Percentiles rank a stretch among this genome's conserved stretches.
phyloP scores from a whole-genome alignment of 2,888 invertebrate genomes.

The Caenorhabditis becei region DNA sequence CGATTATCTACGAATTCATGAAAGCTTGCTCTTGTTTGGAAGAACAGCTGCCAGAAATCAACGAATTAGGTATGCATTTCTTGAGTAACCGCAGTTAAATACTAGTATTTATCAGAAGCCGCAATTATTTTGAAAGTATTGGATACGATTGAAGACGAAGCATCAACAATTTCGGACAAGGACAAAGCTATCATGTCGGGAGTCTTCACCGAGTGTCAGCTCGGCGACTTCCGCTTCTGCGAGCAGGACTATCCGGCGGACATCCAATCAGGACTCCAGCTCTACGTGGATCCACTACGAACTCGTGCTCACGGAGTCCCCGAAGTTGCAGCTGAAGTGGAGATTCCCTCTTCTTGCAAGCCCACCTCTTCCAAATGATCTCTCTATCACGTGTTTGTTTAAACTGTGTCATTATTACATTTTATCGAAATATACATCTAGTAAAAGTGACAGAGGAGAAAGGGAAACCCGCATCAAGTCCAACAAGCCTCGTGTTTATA shows the following conservation, averaged over 20 bases:
- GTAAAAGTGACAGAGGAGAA: slow-evolving; percentile 10
- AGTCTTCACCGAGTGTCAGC: slow-evolving; percentile 37
- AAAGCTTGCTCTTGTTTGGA: slow-evolving; percentile 16
- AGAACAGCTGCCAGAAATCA: slow-evolving; percentile 46
- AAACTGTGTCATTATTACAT: slow-evolving; percentile 28
- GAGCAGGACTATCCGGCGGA: slow-evolving; percentile 57
- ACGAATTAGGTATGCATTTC: slow-evolving; percentile 48
- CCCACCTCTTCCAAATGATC: slow-evolving; percentile 20
- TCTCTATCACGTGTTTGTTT: slow-evolving; percentile 5
- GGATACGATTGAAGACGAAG: slow-evolving; percentile 63
- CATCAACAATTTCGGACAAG: slow-evolving; percentile 28
- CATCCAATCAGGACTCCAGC: slow-evolving; percentile 12
- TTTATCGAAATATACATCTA: slow-evolving; percentile 33
- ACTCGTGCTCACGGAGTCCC: slow-evolving; percentile 57
- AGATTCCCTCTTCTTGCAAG: not conserved
- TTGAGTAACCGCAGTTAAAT: not conserved
- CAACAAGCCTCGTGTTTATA: slow-evolving; percentile 25
- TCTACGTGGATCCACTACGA: slow-evolving; percentile 59
- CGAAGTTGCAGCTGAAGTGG: slow-evolving; percentile 30
- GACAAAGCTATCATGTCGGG: slow-evolving; percentile 48
- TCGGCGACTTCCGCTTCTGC: slow-evolving; percentile 27
- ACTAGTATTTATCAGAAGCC: slow-evolving; percentile 51
- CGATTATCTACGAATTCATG: slow-evolving; percentile 46
- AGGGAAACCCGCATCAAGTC: slow-evolving; percentile 29
- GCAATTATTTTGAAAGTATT: slow-evolving; percentile 54